phyloP scores from a whole-genome alignment of 2,113 vertebrate species.

The Grallaria varia region DNA sequence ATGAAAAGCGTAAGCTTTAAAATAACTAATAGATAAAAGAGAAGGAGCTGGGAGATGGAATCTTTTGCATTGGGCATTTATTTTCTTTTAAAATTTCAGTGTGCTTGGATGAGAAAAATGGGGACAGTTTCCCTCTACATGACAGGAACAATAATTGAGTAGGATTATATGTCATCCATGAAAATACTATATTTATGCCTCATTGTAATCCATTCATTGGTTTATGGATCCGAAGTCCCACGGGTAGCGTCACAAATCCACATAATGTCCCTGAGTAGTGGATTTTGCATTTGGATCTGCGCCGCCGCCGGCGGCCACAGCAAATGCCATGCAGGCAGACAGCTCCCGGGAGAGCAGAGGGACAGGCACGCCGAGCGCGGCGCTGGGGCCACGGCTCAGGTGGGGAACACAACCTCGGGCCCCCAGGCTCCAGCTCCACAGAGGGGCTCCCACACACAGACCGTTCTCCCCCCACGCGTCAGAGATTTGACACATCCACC shows the following conservation, averaged over 20 bases:
- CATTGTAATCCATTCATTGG: constrained; percentile 81
- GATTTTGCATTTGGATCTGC: constrained; percentile 77
- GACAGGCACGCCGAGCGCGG: background rate
- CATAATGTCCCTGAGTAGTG: constrained; percentile 68
- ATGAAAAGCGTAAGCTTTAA: background rate
- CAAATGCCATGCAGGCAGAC: constrained; percentile 73
- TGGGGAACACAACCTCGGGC: constrained; percentile 8
- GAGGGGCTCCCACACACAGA: background rate
- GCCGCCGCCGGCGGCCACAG: constrained; percentile 74
- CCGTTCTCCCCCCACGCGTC: background rate
- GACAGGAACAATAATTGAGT: constrained; percentile 72
- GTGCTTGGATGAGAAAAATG: constrained; percentile 45
- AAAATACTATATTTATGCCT: constrained; percentile 77
- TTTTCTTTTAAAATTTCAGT: constrained; percentile 33
- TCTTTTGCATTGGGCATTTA: background rate
- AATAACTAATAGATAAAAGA: background rate
- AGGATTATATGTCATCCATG: constrained; percentile 75
- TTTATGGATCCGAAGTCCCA: constrained; percentile 80
- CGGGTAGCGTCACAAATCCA: constrained; percentile 76
- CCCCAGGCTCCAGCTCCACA: background rate
- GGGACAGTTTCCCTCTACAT: constrained; percentile 61
- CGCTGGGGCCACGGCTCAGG: constrained; percentile 2
- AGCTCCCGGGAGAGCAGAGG: constrained; percentile 52
- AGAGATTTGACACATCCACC: background rate
- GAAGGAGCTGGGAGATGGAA: background rate